Base-by-base conservation (phyloP, 2,113 vertebrate species). In the Variabilichromis moorii region DNA sequence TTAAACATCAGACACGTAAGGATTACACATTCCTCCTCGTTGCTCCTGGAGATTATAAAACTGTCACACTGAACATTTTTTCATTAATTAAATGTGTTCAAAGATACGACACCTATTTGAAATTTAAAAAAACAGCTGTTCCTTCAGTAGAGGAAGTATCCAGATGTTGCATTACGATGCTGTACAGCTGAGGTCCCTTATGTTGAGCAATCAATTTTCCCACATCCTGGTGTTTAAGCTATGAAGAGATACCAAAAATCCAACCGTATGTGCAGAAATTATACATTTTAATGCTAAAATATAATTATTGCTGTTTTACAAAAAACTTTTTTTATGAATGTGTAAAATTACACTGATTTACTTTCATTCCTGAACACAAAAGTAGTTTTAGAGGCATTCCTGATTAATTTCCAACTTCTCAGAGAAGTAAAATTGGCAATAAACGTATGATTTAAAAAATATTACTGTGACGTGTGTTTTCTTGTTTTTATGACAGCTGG, bases 91-190 rank as follows among this genome's bases (percentile, higher is more conserved):
- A 73, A 17, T 6, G 14, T 26, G 68, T 16, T 45, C 9, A 7
- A 73, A 45, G 21, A 47, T 2, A 73, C 14, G 0, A 73, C 68
- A 11, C 21, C 0, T 1, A 73, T 47, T 28, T 26, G 13, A 73
- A 73, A 73, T 42, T 1, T 0, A 2, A 68, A 68, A 40, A 40
- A 40, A 68, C 12, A 9, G 37, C 2, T 71, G 37, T 71, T 71
- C n/a, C 17, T 11, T 63, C 47, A 28, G 5, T 4, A 31, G 57
- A 28, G 80, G 81, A 24, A 82, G 31, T 24, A 17, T 14, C 17
- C 55, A 10, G 28, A 63, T 40, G 24, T 28, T 42, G 21, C 40
- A 59, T 3, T 42, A 19, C 0, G 0, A 35, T 9, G 59, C 9
- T 0, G 16, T 35, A 19, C 53, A 59, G 21, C 35, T 45, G 54